Conservation (phyloP, 2,797 vertebrate species). For the Corythornis leucogaster region DNA sequence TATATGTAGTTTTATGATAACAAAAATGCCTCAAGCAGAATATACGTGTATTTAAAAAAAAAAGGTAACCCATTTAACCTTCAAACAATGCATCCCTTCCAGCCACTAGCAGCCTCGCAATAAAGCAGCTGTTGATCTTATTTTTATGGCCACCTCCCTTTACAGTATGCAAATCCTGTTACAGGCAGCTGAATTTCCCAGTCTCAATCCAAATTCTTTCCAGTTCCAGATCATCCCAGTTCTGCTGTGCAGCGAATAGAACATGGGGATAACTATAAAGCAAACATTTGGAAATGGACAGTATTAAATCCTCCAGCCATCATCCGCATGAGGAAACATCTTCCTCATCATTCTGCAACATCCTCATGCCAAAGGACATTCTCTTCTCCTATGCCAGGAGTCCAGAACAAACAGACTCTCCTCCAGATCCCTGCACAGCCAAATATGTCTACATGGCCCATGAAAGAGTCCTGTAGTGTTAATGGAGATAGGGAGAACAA, state of each 20-base stretch:
- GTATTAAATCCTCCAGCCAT: neutral
- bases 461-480: neutral
- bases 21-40: neutral
- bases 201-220: neutral
- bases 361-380: neutral
- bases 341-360: neutral
- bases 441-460: neutral
- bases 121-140: slow-evolving; percentile 1
- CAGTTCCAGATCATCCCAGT: neutral
- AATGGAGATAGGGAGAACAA: neutral
- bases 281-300: neutral
- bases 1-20: neutral
- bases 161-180: neutral
- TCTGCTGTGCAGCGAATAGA: neutral
- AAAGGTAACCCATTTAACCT: neutral
- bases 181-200: neutral
- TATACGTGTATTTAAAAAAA: neutral
- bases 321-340: neutral
- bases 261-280: neutral
- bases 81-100: neutral
- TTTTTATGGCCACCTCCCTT: neutral
- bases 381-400: neutral
- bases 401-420: neutral
- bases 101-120: neutral
- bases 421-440: neutral